These are phyloP conservation scores for Pseudorasbora parva DNA, from an alignment of 2,113 vertebrate species.

Conservation along the genomic window DNA sequence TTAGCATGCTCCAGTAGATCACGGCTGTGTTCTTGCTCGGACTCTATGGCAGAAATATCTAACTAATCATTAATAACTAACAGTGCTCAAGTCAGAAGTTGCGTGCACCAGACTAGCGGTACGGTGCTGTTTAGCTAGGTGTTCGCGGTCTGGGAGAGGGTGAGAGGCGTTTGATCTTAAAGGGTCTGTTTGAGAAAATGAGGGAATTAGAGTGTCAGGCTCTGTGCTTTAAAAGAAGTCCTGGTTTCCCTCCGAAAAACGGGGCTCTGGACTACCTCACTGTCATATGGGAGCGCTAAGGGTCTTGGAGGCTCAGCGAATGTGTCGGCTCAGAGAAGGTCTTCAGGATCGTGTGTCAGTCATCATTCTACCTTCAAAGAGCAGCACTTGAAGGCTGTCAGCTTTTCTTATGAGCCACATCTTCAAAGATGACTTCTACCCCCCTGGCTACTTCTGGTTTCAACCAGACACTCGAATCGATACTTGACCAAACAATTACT, in stretches of 20 bases:
- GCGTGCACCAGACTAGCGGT: not conserved
- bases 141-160: conserved; percentile 5
- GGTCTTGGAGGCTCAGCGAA: conserved; percentile 11
- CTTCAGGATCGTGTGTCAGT: conserved; percentile 29
- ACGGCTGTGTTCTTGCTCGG: not conserved
- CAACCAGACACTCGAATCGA: conserved; percentile 13
- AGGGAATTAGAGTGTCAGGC: conserved; percentile 29
- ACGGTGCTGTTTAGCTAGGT: conserved; percentile 23
- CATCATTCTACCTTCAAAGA: conserved; percentile 41
- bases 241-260: conserved; percentile 11
- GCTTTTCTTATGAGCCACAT: conserved; percentile 35
- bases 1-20: not conserved
- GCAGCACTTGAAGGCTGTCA: conserved; percentile 34
- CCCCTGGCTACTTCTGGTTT: conserved; percentile 9
- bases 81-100: not conserved
- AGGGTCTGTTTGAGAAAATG: conserved; percentile 33
- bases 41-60: not conserved
- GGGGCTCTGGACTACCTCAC: not conserved
- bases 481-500: conserved; percentile 40
- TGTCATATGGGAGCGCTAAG: conserved; percentile 2
- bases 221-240: conserved; percentile 24
- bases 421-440: conserved; percentile 36
- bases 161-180: conserved; percentile 29
- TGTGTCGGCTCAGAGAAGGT: not conserved
- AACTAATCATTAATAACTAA: not conserved